A percentile compares a stretch with the other conserved stretches of the same genome.
These are phyloP conservation scores for Hemistola chrysoprasaria DNA, from an alignment of 2,888 invertebrate genomes.

Conservation along the genomic window DNA sequence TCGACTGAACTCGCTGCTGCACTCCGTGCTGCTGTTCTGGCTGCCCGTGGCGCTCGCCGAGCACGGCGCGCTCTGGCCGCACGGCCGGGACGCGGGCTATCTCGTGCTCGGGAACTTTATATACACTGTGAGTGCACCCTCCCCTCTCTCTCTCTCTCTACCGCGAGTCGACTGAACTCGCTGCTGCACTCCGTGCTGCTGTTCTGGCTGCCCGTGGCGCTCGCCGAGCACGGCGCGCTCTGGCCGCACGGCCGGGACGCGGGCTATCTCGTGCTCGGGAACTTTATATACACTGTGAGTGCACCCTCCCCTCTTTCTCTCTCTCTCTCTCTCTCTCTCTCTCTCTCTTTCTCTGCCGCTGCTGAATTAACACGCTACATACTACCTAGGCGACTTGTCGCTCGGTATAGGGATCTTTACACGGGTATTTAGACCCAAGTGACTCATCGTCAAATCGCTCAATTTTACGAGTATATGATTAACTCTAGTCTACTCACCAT, in stretches of 20 bases:
- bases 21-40: constrained; percentile 98
- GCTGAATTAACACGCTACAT: too few relatives aligned
- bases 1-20: constrained; percentile 95
- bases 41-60: constrained; percentile 89
- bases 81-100: constrained; percentile 95
- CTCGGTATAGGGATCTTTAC: too few relatives aligned
- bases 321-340: too few relatives aligned
- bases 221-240: constrained; percentile 87
- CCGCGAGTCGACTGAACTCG: too few relatives aligned
- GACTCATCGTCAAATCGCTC: too few relatives aligned
- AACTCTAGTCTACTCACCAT: too few relatives aligned
- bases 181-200: constrained; percentile 96
- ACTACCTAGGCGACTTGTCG: too few relatives aligned
- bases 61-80: constrained; percentile 89
- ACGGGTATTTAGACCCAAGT: too few relatives aligned
- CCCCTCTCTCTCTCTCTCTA: too few relatives aligned
- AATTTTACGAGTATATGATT: too few relatives aligned
- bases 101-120: constrained; percentile 97
- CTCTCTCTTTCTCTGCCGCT: too few relatives aligned
- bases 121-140: constrained; percentile 97
- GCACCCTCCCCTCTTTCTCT: too few relatives aligned
- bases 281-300: constrained; percentile 97
- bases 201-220: constrained; percentile 95
- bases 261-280: constrained; percentile 97
- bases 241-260: constrained; percentile 93